These are phyloP conservation scores for Ephydatia muelleri DNA, from an alignment of 37 sponge, comb jelly and placozoan genomes.

Conservation along the genomic window DNA sequence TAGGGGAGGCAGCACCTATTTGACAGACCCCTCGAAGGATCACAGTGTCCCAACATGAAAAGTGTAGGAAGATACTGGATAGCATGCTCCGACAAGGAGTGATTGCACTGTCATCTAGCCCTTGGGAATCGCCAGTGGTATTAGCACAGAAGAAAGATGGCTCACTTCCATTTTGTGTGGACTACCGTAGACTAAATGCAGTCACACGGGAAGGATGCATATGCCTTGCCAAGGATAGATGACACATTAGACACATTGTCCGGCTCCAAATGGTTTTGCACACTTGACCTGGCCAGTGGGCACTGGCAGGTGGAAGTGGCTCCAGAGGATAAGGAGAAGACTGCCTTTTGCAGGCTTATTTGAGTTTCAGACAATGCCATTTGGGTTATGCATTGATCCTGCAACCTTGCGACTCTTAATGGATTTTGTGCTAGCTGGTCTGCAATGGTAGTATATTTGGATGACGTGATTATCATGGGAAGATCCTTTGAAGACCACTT, in stretches of 20 bases:
- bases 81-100: conserved; percentile 33
- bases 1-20: conserved; percentile 41
- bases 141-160: conserved; percentile 53
- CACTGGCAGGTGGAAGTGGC: conserved; percentile 32
- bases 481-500: conserved; percentile 27
- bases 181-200: conserved; percentile 51
- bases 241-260: conserved; percentile 30
- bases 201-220: conserved; percentile 45
- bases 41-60: conserved; percentile 12
- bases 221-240: conserved; percentile 51
- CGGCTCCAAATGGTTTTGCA: conserved; percentile 43
- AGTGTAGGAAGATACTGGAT: conserved; percentile 28
- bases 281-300: conserved; percentile 41
- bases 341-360: conserved; percentile 54
- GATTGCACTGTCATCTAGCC: conserved; percentile 16
- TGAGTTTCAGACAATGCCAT: conserved; percentile 46
- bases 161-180: conserved; percentile 36
- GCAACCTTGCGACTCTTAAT: conserved; percentile 43
- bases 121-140: conserved; percentile 39
- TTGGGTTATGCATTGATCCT: conserved; percentile 38
- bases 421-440: conserved; percentile 15
- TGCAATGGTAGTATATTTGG: conserved; percentile 38
- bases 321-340: conserved; percentile 7
- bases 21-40: conserved; percentile 33
- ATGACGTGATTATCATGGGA: conserved; percentile 38